Evolutionary conservation across 2,797 vertebrate genomes (phyloP).

Genomic region (Helicolenus hilgendorfi): DNA sequence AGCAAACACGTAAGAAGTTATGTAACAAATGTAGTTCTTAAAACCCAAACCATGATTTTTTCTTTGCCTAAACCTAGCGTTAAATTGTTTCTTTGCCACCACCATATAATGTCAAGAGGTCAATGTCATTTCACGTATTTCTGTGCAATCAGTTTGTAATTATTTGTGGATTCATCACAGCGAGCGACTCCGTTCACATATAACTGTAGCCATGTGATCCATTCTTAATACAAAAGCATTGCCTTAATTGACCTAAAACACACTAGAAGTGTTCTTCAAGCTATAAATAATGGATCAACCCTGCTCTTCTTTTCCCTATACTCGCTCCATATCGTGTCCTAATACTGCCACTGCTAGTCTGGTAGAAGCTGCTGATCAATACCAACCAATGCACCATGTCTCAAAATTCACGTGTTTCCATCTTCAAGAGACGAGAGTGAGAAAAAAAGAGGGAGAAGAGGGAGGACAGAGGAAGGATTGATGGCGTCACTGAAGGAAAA

Average conservation of each 20-base stretch:
- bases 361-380: not conserved
- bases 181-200: not conserved
- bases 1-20: too few relatives aligned
- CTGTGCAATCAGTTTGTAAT: not conserved
- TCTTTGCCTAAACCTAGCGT: not conserved
- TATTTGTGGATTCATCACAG: rapidly evolving
- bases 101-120: not conserved
- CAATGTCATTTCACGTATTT: not conserved
- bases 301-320: not conserved
- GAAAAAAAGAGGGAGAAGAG: conserved; percentile 6
- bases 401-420: conserved; percentile 24
- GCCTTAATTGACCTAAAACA: not conserved
- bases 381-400: not conserved
- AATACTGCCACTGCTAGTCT: not conserved
- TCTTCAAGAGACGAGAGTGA: not conserved
- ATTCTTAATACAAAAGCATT: not conserved
- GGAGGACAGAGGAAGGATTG: conserved; percentile 21
- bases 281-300: not conserved
- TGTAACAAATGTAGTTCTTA: too few relatives aligned
- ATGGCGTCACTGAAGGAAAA: conserved; percentile 63
- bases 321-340: not conserved
- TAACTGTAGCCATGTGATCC: not conserved
- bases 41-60: too few relatives aligned
- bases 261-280: not conserved
- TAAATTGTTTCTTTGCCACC: not conserved